Evolutionary conservation across 2,888 invertebrate species (phyloP).

Genomic region (Melipona beecheii): DNA sequence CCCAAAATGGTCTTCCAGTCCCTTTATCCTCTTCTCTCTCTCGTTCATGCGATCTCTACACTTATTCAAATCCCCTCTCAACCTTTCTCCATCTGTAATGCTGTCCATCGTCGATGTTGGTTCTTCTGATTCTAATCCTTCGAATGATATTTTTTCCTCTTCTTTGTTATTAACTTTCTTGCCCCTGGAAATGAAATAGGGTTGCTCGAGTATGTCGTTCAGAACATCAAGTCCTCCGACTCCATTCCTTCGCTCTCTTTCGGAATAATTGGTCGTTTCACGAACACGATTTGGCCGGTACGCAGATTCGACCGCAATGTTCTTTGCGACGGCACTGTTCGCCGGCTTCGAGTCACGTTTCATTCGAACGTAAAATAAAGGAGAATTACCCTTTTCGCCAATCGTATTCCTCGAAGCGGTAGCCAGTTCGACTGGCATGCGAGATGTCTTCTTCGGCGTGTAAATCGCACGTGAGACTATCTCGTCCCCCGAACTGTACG

Average conservation of each 20-base stretch:
- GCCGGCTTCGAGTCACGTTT: neutral
- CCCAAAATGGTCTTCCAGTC: too few species aligned
- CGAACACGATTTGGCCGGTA: neutral
- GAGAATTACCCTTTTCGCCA: neutral
- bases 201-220: neutral
- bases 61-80: too few species aligned
- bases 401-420: neutral
- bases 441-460: neutral
- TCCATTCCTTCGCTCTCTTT: neutral
- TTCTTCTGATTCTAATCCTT: neutral
- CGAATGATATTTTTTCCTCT: neutral
- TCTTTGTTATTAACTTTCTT: neutral
- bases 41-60: too few species aligned
- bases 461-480: neutral
- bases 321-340: neutral
- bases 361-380: neutral
- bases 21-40: too few species aligned
- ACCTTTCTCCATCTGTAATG: neutral
- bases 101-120: neutral
- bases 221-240: neutral
- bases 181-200: neutral
- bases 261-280: neutral
- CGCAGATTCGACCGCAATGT: neutral
- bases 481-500: neutral
- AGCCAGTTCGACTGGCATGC: neutral